Base-by-base conservation (phyloP, 2,888 invertebrate species). In the Drosophila buzzatii region DNA sequence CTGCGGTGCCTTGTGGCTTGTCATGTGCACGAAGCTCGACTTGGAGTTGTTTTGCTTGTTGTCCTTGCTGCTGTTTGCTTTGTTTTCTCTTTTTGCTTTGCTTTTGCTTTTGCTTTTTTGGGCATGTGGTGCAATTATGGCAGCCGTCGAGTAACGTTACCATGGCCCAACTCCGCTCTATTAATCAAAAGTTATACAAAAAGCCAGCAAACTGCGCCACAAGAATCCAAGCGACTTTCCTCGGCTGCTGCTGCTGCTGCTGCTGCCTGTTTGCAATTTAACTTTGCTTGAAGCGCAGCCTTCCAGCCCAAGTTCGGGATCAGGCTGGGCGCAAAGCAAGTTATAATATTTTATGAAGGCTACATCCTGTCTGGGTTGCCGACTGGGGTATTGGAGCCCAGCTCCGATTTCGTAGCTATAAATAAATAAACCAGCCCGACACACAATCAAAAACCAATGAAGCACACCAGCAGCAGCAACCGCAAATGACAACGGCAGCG, bases 371-470 rank as follows among this genome's bases (percentile, higher is more conserved):
- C 59, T 39, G 65, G 12, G 16, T 8, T n/a, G 49, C 31, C 23
- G 27, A 35, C 49, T 23, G 12, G 27, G 64, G 57, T 16, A 14
- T 33, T 31, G 44, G 61, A 45, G 63, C 35, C 69, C 52, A 59
- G 57, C 76, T 73, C 39, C 65, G 76, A 76, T 73, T 63, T 70
- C 56, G 47, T n/a, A 61, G 77, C 77, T 74, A 86, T 85, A 85
- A 85, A 85, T 86, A 84, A 85, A 84, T 84, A 86, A 85, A 79
- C 53, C 86, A 85, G 79, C 82, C 84, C 84, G 86, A 84, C 57
- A 85, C 79, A 85, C 86, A 85, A 85, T 85, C 84, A 85, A 85
- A 85, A 85, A 73, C 82, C 84, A 86, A 85, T 85, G 84, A 85
- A 82, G 65, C 86, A 85, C 66, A 85, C 82, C 84, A 79, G 72